phyloP scores from a whole-genome alignment of 2,888 invertebrate species.

The Calameuta pallipes region DNA sequence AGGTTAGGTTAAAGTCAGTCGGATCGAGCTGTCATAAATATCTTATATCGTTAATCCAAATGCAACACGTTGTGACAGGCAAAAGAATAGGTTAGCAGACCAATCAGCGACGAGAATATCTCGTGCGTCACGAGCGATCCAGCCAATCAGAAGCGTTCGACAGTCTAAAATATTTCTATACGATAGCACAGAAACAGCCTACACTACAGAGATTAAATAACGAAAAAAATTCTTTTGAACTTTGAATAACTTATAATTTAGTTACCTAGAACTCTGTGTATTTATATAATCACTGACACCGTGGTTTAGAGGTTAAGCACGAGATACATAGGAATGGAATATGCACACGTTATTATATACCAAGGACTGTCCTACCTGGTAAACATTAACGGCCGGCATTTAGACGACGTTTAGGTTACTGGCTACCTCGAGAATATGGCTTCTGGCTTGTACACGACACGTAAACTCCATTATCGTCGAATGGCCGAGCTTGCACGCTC shows the following conservation, averaged over 20 bases:
- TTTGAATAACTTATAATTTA: too few relatives aligned
- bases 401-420: constrained; percentile 8
- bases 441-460: constrained; percentile 15
- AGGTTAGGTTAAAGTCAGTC: background rate
- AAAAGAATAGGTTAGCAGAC: background rate
- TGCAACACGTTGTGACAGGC: background rate
- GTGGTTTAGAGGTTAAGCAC: too few relatives aligned
- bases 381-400: constrained; percentile 17
- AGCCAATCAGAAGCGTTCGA: too few relatives aligned
- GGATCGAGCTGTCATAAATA: background rate
- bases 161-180: too few relatives aligned
- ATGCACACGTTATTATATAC: background rate
- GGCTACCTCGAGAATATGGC: background rate
- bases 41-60: background rate
- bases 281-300: too few relatives aligned
- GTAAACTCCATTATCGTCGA: constrained; percentile 23
- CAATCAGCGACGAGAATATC: too few relatives aligned
- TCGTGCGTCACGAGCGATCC: too few relatives aligned
- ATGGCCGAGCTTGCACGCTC: constrained; percentile 8
- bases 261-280: too few relatives aligned
- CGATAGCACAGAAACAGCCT: too few relatives aligned
- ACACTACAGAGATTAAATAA: too few relatives aligned
- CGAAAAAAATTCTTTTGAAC: too few relatives aligned
- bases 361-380: background rate
- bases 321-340: background rate